Conservation (phyloP, 1,140 invertebrate genomes). For the Drosophila paulistorum region DNA sequence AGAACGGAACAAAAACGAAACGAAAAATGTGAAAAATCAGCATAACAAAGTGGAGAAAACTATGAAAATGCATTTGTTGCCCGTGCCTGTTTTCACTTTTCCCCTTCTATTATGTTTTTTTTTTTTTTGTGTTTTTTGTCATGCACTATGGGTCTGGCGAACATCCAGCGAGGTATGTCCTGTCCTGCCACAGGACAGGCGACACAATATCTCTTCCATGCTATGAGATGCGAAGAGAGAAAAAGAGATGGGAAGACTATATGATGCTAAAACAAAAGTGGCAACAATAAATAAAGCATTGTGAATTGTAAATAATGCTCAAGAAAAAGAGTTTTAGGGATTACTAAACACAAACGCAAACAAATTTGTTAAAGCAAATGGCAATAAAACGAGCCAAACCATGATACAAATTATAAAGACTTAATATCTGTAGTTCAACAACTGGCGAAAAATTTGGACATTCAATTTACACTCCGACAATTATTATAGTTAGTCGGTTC, state of each 20-base stretch:
- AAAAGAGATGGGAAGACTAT: neutral
- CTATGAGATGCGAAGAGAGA: neutral
- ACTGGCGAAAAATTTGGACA: no score
- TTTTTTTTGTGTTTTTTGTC: conserved; percentile 24
- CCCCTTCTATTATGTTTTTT: neutral
- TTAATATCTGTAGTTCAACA: neutral
- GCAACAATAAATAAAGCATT: conserved; percentile 10
- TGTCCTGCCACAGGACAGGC: conserved; percentile 31
- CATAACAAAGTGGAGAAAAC: conserved; percentile 71
- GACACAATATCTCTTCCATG: conserved; percentile 40
- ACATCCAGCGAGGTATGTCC: conserved; percentile 43
- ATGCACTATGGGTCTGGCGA: conserved; percentile 48
- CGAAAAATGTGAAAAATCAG: conserved; percentile 69
- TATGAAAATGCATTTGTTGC: conserved; percentile 63
- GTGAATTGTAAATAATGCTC: conserved; percentile 44
- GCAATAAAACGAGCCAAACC: neutral
- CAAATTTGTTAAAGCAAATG: conserved; percentile 11
- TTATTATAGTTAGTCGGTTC: no score
- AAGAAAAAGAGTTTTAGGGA: conserved; percentile 8
- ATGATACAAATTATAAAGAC: neutral
- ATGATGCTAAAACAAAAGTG: conserved; percentile 1
- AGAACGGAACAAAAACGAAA: conserved; percentile 23
- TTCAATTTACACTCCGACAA: neutral
- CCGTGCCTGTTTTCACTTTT: conserved; percentile 47
- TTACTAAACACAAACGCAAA: conserved; percentile 9